Evolutionary conservation across 1,140 invertebrate genomes (phyloP), one percentile per base, ranked within the genome.

Genomic region (Aricia agestis): DNA sequence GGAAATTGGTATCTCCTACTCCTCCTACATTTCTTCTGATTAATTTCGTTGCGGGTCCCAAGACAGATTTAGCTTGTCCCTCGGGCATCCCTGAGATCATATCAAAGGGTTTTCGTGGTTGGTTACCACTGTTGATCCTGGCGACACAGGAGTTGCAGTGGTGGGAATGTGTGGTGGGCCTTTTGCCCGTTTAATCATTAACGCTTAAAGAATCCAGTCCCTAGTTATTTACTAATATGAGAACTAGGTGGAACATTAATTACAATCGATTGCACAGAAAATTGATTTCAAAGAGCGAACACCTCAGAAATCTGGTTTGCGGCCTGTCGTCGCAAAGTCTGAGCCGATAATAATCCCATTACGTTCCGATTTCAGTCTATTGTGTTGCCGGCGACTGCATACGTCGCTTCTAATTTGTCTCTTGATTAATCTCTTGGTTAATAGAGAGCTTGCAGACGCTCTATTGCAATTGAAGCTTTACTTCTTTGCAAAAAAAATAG

Each of bases 241-340:
- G 13, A 52, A 52, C 11, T 52, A 13, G 45, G 45, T 52, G 6
- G 13, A 13, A 52, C 36, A 61, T 41, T 74, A 69, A 19, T 57
- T 17, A 63, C 15, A 18, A n/a, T 71, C 18, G 15, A 66, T 66
- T 25, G 17, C 11, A 13, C 11, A 52, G 45, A 52, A 52, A 52
- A 52, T 52, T 11, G 45, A 52, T 52, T 52, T 52, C 45, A 52
- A 52, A 52, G 13, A 15, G 45, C 45, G 10, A 52, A 52, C 45
- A 52, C 45, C 45, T 52, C 45, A 52, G 45, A 52, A 42, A 52
- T 52, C 45, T 52, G 9, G 45, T 10, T 52, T 13, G 45, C 13
- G 45, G 45, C 3, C 45, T 52, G 45, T 52, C 9, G 45, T 52
- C 45, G 45, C 11, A 52, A 52, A 52, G 11, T 52, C 45, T 52